These are phyloP conservation scores for Eurystomus gularis DNA, from an alignment of 2,113 vertebrate species.

Conservation along the genomic window DNA sequence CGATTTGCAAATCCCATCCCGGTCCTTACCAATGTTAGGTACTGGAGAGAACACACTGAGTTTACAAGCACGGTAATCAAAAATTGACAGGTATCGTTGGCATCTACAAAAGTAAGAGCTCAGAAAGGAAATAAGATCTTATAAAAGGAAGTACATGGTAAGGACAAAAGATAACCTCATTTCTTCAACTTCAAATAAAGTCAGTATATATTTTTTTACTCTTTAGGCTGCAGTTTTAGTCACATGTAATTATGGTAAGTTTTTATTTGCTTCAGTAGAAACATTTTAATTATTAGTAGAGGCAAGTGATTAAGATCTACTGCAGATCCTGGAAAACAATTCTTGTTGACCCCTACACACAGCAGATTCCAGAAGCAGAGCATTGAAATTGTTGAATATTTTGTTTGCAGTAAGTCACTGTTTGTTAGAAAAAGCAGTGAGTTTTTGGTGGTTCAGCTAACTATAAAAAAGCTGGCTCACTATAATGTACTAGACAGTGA, in stretches of 20 bases:
- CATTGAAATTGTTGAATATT: background rate
- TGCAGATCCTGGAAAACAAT: background rate
- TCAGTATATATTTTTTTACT: background rate
- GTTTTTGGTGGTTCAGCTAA: background rate
- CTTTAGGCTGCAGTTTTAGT: background rate
- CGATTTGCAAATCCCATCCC: conserved; percentile 93
- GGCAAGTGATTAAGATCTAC: background rate
- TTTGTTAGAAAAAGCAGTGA: background rate
- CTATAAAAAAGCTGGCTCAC: background rate
- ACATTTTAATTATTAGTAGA: background rate
- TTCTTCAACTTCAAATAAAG: background rate
- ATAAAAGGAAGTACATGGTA: background rate
- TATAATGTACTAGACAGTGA: background rate
- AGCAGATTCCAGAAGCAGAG: background rate
- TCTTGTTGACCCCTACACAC: background rate
- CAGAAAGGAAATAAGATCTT: background rate
- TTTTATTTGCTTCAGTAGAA: background rate
- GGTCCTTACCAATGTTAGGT: conserved; percentile 90
- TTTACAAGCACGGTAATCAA: background rate
- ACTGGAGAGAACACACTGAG: conserved; percentile 76
- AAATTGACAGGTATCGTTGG: background rate
- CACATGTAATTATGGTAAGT: fast-evolving
- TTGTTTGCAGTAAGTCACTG: background rate
- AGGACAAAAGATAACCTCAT: background rate
- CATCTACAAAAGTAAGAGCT: background rate